Conservation (phyloP, 2,797 vertebrate genomes). For the Sparus aurata region DNA sequence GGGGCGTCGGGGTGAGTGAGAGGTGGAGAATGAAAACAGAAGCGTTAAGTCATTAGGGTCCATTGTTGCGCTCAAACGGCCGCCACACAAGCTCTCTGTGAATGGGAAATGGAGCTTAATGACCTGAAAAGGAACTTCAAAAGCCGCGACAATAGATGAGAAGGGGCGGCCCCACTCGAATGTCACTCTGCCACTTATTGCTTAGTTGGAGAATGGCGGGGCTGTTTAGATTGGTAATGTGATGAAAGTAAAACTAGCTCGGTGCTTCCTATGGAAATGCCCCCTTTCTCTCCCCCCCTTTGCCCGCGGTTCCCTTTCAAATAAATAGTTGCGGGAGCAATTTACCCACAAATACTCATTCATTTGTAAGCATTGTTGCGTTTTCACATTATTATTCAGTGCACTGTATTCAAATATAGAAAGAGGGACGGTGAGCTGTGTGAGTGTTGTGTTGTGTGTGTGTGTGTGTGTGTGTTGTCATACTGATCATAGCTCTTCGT, state of each 20-base stretch:
- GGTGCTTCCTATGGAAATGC: slow-evolving; percentile 69
- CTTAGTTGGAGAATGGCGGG: slow-evolving; percentile 77
- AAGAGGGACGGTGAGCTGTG: slow-evolving; percentile 13
- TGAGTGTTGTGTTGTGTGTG: slow-evolving; percentile 7
- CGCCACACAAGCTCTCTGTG: slow-evolving; percentile 85
- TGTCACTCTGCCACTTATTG: slow-evolving; percentile 85
- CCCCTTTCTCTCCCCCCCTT: slow-evolving; percentile 15
- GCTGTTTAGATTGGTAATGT: slow-evolving; percentile 82
- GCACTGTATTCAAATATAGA: slow-evolving; percentile 41
- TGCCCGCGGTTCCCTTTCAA: slow-evolving; percentile 42
- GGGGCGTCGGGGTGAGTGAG: slow-evolving; percentile 71
- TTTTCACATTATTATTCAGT: slow-evolving; percentile 58
- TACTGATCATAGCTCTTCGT: too few relatives aligned
- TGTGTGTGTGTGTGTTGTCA: neutral
- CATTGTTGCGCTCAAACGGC: slow-evolving; percentile 86
- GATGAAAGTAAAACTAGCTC: slow-evolving; percentile 81
- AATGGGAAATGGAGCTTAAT: slow-evolving; percentile 88
- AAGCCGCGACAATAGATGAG: slow-evolving; percentile 83
- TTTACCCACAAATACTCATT: slow-evolving; percentile 61
- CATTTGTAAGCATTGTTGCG: slow-evolving; percentile 60
- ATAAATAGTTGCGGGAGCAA: slow-evolving; percentile 61
- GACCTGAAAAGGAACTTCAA: slow-evolving; percentile 88
- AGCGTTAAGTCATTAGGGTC: slow-evolving; percentile 88
- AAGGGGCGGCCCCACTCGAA: slow-evolving; percentile 80
- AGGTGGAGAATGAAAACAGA: slow-evolving; percentile 88